phyloP scores from a whole-genome alignment of 2,113 vertebrate species.

The Leucoraja erinaceus region DNA sequence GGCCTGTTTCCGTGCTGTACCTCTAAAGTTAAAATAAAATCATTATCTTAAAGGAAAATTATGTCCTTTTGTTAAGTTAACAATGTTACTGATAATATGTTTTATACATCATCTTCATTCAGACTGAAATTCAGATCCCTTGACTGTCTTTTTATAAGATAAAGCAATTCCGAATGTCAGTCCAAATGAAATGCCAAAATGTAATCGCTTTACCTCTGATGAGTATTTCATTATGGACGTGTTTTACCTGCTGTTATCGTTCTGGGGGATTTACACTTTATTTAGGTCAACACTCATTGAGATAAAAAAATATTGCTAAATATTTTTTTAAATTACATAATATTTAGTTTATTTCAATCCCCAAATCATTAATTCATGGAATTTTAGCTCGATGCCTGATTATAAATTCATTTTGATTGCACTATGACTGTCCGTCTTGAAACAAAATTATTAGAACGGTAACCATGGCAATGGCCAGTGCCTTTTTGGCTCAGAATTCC shows the following conservation, averaged over 20 bases:
- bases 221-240: not conserved
- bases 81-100: no score
- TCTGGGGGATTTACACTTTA: not conserved
- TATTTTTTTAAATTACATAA: not conserved
- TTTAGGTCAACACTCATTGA: not conserved
- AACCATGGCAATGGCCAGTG: not conserved
- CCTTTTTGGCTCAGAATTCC: not conserved
- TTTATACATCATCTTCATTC: not conserved
- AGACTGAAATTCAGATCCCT: not conserved
- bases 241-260: not conserved
- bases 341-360: not conserved
- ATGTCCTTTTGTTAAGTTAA: not conserved
- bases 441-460: conserved; percentile 14
- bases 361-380: not conserved
- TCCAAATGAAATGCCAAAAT: not conserved
- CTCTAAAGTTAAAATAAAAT: no score
- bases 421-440: not conserved
- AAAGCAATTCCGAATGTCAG: not conserved
- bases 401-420: conserved; percentile 15
- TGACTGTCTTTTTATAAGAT: not conserved
- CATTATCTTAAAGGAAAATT: not conserved
- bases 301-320: not conserved
- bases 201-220: not conserved
- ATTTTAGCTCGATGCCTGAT: not conserved
- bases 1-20: no score